Base-by-base conservation (phyloP, 2,888 invertebrate genomes). In the Sabellastarte sp. region DNA sequence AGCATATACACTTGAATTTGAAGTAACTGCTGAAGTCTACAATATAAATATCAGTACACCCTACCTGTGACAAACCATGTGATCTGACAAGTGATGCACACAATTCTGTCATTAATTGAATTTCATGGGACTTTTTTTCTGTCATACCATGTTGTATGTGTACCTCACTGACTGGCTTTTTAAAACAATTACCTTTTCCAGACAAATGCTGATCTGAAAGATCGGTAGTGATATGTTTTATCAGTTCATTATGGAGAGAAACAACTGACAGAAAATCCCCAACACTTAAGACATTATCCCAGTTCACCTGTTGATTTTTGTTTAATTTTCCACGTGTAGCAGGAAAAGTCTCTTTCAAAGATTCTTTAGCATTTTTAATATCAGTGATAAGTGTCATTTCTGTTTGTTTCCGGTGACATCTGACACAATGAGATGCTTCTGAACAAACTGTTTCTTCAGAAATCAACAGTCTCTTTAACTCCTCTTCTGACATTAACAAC, bases 81-180 rank as follows among this genome's bases (percentile, higher is more conserved):
- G 41, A 15, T 41, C 20, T 41, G n/a, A 31, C n/a, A 31, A 30
- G 3, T 10, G 50, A 3, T 51, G 28, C 29, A 67, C 79, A 79
- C 1, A 76, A 59, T 4, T 64, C 68, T 4, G 77, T 72, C 79
- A 82, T 79, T 1, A 74, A 60, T 28, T 76, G 74, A 2, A 82
- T 76, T 66, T 82, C 82, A 68, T 81, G 80, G 3, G 66, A 63
- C 65, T 82, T 82, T 72, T 82, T 81, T 33, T 72, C 63, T 41
- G 71, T 73, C 82, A 82, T 82, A 62, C 72, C 74, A 29, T 76
- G 66, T 3, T 64, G 57, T 41, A 76, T 63, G 65, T 72, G 70
- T 3, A 61, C 55, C 50, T 60, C 60, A 31, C 41, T 41, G 10
- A 15, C 10, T 15, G 20, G 41, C 10, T 41, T 20, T 20, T 20